Evolutionary conservation across 2,113 vertebrate species (phyloP).

Genomic region (Butastur rufipennis): DNA sequence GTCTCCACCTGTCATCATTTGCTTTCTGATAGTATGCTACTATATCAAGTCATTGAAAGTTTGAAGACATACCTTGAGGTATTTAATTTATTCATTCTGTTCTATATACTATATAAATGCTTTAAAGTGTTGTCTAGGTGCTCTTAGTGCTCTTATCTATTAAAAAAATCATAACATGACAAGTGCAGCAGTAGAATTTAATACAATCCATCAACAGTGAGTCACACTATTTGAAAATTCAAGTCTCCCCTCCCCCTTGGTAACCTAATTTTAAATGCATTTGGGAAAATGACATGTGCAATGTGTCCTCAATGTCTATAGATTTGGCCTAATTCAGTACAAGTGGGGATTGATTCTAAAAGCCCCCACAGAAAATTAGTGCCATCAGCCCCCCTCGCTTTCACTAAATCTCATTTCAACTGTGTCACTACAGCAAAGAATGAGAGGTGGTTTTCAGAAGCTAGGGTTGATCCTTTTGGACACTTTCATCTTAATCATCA

Average conservation of each 20-base stretch:
- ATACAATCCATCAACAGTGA: not conserved
- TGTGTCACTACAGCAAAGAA: not conserved
- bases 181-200: not conserved
- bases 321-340: slow-evolving; percentile 46
- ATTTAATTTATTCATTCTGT: not conserved
- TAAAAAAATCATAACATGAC: not conserved
- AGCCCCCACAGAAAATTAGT: not conserved
- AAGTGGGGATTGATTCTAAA: slow-evolving; percentile 24
- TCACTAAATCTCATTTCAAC: not conserved
- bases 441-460: not conserved
- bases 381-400: not conserved
- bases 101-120: not conserved
- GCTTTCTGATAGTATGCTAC: not conserved
- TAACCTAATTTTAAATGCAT: slow-evolving; percentile 56
- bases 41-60: not conserved
- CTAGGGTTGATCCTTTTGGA: not conserved
- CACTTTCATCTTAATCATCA: not conserved
- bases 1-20: not conserved
- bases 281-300: slow-evolving; percentile 35
- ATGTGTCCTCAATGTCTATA: slow-evolving; percentile 33
- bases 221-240: not conserved
- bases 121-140: not conserved
- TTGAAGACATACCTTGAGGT: not conserved
- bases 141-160: not conserved
- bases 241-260: slow-evolving; percentile 1